Evolutionary conservation across 2,113 vertebrate genomes (phyloP).

Genomic region (Pygathrix nemaeus): DNA sequence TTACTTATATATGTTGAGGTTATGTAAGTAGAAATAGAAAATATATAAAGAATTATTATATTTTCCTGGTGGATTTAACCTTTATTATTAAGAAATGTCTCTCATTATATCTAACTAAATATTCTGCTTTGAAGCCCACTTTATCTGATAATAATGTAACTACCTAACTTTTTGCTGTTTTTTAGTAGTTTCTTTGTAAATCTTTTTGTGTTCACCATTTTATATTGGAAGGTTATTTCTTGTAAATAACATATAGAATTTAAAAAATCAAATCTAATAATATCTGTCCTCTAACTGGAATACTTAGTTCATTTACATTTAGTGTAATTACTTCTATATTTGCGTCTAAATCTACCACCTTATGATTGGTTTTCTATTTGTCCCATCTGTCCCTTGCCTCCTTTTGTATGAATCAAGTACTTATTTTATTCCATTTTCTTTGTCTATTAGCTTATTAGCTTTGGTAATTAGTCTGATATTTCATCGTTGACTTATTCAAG

Average conservation of each 20-base stretch:
- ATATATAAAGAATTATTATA: neutral
- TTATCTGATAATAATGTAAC: neutral
- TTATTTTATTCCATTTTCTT: neutral
- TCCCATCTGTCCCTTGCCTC: neutral
- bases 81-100: neutral
- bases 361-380: neutral
- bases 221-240: neutral
- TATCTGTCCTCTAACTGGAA: neutral
- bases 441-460: neutral
- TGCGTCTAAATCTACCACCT: neutral
- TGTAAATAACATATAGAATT: neutral
- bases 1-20: neutral
- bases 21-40: neutral
- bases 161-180: neutral
- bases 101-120: neutral
- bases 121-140: conserved; percentile 14
- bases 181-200: neutral
- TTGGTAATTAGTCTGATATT: neutral
- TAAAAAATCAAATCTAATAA: neutral
- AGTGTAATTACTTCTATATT: neutral
- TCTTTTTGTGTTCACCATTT: neutral
- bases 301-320: conserved; percentile 35
- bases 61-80: neutral
- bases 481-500: neutral
- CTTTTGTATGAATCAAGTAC: neutral